Percentiles rank a stretch among this genome's conserved stretches.
Evolutionary conservation across 2,888 invertebrate species (phyloP).

Genomic region (Ormyrus nitidulus): DNA sequence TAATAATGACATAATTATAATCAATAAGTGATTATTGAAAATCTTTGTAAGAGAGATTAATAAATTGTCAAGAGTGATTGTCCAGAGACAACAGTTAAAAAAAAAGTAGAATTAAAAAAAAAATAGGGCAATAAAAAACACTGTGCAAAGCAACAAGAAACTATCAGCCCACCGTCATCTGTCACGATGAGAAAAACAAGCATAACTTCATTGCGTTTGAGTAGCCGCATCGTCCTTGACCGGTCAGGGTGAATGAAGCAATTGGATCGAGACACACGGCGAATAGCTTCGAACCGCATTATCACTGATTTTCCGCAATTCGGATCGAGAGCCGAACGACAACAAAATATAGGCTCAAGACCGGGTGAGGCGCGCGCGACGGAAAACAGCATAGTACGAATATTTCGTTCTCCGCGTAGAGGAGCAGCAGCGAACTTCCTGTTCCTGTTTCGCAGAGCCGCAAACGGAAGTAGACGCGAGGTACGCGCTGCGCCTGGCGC

Average conservation of each 20-base stretch:
- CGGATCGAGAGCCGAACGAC: background rate
- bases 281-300: background rate
- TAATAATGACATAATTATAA: background rate
- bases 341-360: background rate
- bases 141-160: slow-evolving; percentile 12
- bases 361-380: background rate
- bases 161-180: slow-evolving; percentile 12
- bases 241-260: slow-evolving; percentile 47
- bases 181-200: background rate
- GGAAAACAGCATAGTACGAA: background rate
- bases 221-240: slow-evolving; percentile 4
- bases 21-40: background rate
- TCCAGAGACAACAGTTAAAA: background rate
- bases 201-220: no score
- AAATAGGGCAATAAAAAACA: background rate
- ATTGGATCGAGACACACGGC: slow-evolving; percentile 67
- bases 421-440: slow-evolving; percentile 70
- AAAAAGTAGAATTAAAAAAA: background rate
- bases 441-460: slow-evolving; percentile 70
- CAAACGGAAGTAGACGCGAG: slow-evolving; percentile 52
- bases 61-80: background rate
- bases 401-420: slow-evolving; percentile 52
- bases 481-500: slow-evolving; percentile 15
- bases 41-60: background rate
- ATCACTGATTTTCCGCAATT: background rate